Percentiles rank a stretch among this genome's conserved stretches.
Conservation (phyloP, 2,797 vertebrate species). For the Natrix natrix region DNA sequence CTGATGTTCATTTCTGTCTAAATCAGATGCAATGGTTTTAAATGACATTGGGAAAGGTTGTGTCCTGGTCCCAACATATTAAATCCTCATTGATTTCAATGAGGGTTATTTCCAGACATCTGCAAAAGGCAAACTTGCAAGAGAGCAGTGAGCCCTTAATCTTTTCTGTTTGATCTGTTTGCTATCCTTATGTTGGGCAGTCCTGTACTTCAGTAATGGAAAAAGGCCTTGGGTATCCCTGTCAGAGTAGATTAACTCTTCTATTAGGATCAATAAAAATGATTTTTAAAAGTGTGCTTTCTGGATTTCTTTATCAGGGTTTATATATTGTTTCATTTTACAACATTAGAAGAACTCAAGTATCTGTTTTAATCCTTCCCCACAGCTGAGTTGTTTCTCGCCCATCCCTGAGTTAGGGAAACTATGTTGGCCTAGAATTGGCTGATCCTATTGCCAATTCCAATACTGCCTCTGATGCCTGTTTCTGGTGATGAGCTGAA, state of each 20-base stretch:
- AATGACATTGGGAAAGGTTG: neutral
- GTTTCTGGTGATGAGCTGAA: neutral
- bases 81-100: neutral
- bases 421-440: neutral
- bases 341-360: neutral
- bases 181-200: neutral
- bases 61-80: neutral
- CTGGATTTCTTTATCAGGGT: neutral
- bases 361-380: neutral
- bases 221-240: neutral
- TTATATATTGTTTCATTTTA: neutral
- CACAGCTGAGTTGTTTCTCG: neutral
- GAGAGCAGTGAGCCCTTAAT: neutral
- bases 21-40: neutral
- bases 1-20: no score
- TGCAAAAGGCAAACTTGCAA: neutral
- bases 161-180: neutral
- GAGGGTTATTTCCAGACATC: neutral
- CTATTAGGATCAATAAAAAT: neutral
- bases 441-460: neutral
- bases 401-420: neutral
- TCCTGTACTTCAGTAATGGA: neutral
- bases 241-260: neutral
- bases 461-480: neutral
- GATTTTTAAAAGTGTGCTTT: neutral